Evolutionary conservation across 2,797 vertebrate species (phyloP).

Genomic region (Eremophila alpestris): DNA sequence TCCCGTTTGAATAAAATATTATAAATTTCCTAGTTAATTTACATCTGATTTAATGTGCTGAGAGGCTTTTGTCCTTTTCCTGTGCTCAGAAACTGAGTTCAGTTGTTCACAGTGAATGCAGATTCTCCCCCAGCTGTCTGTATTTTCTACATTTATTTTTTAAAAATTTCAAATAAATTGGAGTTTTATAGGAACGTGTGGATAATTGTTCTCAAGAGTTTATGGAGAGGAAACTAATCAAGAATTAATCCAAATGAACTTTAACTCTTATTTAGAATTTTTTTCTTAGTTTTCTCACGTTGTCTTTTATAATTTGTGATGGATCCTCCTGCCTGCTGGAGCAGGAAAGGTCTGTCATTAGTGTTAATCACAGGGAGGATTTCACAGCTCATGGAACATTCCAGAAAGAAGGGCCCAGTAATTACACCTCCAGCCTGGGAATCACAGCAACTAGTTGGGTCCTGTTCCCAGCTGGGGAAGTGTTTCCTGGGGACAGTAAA

Average conservation of each 20-base stretch:
- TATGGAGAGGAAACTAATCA: conserved; percentile 10
- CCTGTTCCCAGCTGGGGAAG: neutral
- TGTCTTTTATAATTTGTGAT: neutral
- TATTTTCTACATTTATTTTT: neutral
- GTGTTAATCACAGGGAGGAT: neutral
- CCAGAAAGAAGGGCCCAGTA: neutral
- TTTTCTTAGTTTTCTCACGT: neutral
- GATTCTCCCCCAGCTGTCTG: neutral
- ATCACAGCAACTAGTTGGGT: neutral
- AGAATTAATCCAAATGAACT: conserved; percentile 30
- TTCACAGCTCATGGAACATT: neutral
- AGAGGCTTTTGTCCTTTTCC: neutral
- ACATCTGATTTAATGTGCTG: neutral
- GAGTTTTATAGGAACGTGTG: neutral
- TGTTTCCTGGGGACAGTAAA: neutral
- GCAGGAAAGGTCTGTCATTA: neutral
- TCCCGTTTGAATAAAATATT: neutral
- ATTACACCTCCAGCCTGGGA: neutral
- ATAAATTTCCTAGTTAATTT: neutral
- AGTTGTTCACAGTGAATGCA: neutral
- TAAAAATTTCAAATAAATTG: neutral
- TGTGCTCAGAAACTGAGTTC: neutral
- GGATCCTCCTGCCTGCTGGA: neutral
- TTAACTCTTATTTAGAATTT: neutral
- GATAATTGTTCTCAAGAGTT: conserved; percentile 30